These are phyloP conservation scores for Hippocampus barbouri DNA, from an alignment of 2,113 vertebrate genomes.

Conservation along the genomic window DNA sequence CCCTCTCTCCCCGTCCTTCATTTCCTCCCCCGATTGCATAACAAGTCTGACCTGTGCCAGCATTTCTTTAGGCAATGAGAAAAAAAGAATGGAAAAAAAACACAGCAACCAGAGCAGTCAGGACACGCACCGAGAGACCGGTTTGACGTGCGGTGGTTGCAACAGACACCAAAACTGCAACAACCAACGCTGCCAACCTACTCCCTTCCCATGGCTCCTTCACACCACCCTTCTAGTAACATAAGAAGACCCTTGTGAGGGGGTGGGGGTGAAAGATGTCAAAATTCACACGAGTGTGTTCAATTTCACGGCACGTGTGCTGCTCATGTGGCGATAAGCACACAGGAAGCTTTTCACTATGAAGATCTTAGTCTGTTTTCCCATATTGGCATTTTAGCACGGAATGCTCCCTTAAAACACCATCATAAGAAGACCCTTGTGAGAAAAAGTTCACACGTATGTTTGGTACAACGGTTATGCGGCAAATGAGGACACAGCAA, in stretches of 20 bases:
- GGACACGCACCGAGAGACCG: slow-evolving; percentile 13
- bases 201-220: background rate
- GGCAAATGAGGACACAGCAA: no score
- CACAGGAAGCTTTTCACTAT: no score
- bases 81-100: background rate
- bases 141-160: slow-evolving; percentile 20
- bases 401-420: background rate
- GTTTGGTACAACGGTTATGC: background rate
- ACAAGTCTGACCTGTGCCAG: slow-evolving; percentile 47
- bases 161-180: background rate
- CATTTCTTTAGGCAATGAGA: background rate
- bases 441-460: background rate
- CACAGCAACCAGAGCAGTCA: background rate
- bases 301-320: background rate
- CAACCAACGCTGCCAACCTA: background rate
- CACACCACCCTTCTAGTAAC: background rate
- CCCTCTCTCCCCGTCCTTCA: slow-evolving; percentile 32
- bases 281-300: background rate
- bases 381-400: background rate
- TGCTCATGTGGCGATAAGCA: background rate
- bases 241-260: slow-evolving; percentile 9
- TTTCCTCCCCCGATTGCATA: slow-evolving; percentile 58
- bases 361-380: background rate
- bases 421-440: background rate
- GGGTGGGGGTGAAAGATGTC: background rate